Base-by-base conservation (phyloP, 2,113 vertebrate genomes). In the Girardinichthys multiradiatus region DNA sequence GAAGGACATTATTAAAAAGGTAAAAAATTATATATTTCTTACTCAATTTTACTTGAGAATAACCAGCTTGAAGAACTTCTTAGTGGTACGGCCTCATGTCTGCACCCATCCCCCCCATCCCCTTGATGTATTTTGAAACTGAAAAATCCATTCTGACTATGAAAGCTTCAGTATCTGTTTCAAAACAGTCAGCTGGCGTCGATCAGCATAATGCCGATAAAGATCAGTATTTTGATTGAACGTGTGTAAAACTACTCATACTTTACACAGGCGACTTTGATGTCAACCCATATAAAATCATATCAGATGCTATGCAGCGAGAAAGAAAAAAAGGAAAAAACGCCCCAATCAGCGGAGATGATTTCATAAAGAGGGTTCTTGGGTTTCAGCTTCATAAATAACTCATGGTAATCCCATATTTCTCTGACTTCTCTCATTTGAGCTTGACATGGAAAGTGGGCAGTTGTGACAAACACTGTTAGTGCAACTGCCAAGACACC, bases 361-460 rank as follows among this genome's bases (percentile, higher is more conserved):
- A 93, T 92, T 93, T 93, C 91, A 92, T 93, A 92, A 90, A 87
- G 87, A 64, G 80, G 79, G 84, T 80, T 91, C 86, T 95, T 86
- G 86, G 88, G 91, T 94, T 95, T 93, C 93, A 89, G 85, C 89
- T 59, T 94, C 94, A 94, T 94, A 94, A 94, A 94, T 94, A 94
- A 94, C 90, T 93, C 92, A 92, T 90, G 89, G 92, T 91, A 92
- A 94, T 90, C 90, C 90, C 92, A 94, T 93, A 94, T 95, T 93
- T 94, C 86, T 90, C 87, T 88, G 92, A 93, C 92, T 91, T 84
- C 83, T 92, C 90, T 91, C 91, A 93, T 94, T 93, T 93, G 83
- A 87, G 86, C 80, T 79, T 26, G 76, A 86, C 84, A 81, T 90
- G 86, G 91, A 90, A 91, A 88, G 82, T 89, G 71, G 77, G 86